These are phyloP conservation scores for Meloidogyne floridensis DNA, from an alignment of 1,140 invertebrate genomes.

Conservation along the genomic window DNA sequence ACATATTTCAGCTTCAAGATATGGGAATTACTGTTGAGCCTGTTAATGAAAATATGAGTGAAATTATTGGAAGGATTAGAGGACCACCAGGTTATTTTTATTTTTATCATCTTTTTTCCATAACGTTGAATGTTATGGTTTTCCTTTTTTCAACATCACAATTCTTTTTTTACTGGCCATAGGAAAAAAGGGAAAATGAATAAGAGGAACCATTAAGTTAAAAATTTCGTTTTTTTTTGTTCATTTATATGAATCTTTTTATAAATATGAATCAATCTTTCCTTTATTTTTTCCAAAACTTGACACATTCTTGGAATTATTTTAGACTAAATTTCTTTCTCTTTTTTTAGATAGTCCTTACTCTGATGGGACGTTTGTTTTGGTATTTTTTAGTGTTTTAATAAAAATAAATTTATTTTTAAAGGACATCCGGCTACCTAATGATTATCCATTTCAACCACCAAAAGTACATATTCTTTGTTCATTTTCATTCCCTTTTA, in stretches of 20 bases:
- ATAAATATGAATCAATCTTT: too few relatives aligned
- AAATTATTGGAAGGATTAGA: slow-evolving; percentile 39
- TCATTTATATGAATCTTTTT: neutral
- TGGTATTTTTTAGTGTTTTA: slow-evolving; percentile 12
- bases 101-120: too few relatives aligned
- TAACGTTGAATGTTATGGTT: too few relatives aligned
- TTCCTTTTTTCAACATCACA: too few relatives aligned
- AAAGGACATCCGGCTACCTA: slow-evolving; percentile 94
- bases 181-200: too few relatives aligned
- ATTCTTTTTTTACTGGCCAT: too few relatives aligned
- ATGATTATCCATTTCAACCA: slow-evolving; percentile 98
- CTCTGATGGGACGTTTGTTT: slow-evolving; percentile 41
- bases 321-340: neutral
- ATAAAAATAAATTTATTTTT: slow-evolving; percentile 78
- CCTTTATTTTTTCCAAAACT: too few relatives aligned
- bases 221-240: slow-evolving; percentile 16
- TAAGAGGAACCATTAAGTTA: too few relatives aligned
- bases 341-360: slow-evolving; percentile 39
- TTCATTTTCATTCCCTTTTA: slow-evolving; percentile 20
- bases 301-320: too few relatives aligned
- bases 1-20: slow-evolving; percentile 38
- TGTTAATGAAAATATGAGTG: slow-evolving; percentile 40
- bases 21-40: slow-evolving; percentile 46
- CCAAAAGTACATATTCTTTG: slow-evolving; percentile 77
- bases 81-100: slow-evolving; percentile 30